Base-by-base conservation (phyloP, 1,140 invertebrate genomes). In the Prorops nasuta region DNA sequence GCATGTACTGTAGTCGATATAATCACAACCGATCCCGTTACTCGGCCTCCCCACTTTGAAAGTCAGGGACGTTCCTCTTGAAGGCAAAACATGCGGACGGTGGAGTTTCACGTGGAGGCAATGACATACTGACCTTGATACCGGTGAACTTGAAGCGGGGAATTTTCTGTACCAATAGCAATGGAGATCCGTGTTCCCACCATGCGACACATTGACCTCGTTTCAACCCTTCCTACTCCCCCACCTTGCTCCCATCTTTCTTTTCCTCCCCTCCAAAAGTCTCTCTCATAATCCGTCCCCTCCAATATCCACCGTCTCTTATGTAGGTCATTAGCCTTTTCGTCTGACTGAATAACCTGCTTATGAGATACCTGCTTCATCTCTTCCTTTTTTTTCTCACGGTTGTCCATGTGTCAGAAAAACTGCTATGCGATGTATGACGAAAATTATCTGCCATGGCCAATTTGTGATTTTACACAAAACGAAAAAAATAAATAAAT, bases 11-110 rank as follows among this genome's bases (percentile, higher is more conserved):
- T 14, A 6, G 14, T 3, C 34, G 34, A n/a, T 14, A 4, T 28
- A 47, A 49, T 60, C 62, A 69, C 67, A 72, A 69, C 59, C 51
- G 56, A 58, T 71, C 17, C 68, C 69, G 68, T 69, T 71, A 65
- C 17, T n/a, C 48, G 38, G 16, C 22, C 34, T 39, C 51, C 48
- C 56, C 49, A 39, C 48, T 45, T 32, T 35, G 39, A 17, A 35
- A 31, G 3, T 32, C 9, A 14, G 41, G 15, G 14, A 49, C 28
- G 36, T 16, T 3, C 22, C 12, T 9, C 12, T 12, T 15, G 39
- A 9, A 35, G 32, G 50, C 40, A 49, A 45, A 49, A 35, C 19
- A 24, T n/a, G 20, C 16, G n/a, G 12, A 39, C 38, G 36, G 39
- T 12, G 36, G 43, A 36, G 20, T 18, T 35, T 51, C 58, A 59